Evolutionary conservation across 2,113 vertebrate species (phyloP).

Genomic region (Meles meles): DNA sequence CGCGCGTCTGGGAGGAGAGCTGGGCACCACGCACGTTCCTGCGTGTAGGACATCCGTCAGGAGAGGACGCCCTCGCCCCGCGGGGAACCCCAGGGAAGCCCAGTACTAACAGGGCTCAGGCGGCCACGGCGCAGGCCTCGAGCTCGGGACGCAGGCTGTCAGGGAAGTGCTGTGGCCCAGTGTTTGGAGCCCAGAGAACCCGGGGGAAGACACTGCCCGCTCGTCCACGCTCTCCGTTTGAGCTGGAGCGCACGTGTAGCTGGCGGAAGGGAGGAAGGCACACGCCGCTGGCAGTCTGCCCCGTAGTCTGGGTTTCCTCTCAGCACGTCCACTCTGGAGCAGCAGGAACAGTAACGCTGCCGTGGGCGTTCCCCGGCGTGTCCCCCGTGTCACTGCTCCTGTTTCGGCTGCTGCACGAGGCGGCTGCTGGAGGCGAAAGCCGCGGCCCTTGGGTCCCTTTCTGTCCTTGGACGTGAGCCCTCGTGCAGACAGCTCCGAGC

Average conservation of each 20-base stretch:
- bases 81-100: not conserved
- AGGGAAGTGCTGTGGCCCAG: not conserved
- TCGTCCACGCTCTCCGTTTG: rapidly evolving
- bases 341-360: not conserved
- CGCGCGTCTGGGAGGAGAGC: not conserved
- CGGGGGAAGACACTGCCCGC: rapidly evolving
- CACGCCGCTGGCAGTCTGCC: not conserved
- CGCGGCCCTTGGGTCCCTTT: not conserved
- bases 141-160: not conserved
- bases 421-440: not conserved
- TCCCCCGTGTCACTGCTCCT: not conserved
- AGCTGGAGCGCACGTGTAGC: rapidly evolving
- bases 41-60: rapidly evolving
- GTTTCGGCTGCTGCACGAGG: rapidly evolving
- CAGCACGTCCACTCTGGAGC: not conserved
- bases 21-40: not conserved
- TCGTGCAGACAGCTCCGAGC: not conserved
- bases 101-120: not conserved
- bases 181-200: not conserved
- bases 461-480: not conserved
- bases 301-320: not conserved
- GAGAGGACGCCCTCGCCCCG: not conserved
- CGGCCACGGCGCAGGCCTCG: not conserved
- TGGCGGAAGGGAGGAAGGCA: not conserved
- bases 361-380: not conserved